Conservation (phyloP, 2,113 vertebrate species). For the Brachyhypopomus gauderio region DNA sequence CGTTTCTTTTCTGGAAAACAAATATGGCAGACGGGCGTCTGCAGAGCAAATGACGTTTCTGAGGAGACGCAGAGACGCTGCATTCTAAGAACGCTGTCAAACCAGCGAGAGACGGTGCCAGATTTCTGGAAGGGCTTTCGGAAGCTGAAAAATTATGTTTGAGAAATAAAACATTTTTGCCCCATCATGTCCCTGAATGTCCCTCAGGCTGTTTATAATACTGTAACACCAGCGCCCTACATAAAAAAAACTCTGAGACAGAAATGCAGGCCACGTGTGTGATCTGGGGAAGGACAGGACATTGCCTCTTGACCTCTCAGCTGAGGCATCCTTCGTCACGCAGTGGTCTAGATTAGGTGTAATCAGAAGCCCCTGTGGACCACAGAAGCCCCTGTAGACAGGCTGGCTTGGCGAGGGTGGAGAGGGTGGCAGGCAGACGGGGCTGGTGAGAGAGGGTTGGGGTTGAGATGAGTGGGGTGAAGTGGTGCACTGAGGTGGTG, state of each 20-base stretch:
- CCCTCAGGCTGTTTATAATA: neutral
- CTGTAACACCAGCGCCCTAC: neutral
- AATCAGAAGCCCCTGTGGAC: neutral
- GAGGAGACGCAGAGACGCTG: neutral
- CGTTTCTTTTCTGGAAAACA: neutral
- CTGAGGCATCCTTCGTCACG: neutral
- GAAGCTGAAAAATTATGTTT: no score
- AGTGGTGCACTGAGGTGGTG: no score
- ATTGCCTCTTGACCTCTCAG: slow-evolving; percentile 5
- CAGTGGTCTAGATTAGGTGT: neutral
- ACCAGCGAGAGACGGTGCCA: no score
- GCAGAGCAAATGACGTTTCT: slow-evolving; percentile 16
- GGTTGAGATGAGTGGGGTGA: no score
- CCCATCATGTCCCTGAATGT: no score
- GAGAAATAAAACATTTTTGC: no score
- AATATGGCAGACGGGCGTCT: slow-evolving; percentile 10
- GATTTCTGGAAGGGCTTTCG: no score
- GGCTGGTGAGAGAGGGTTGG: no score
- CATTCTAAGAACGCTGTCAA: neutral
- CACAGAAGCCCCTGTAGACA: neutral
- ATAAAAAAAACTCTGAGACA: neutral
- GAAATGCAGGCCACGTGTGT: neutral
- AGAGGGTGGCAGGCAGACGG: no score
- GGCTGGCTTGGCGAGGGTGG: no score
- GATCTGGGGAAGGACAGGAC: neutral